Evolutionary conservation across 2,797 vertebrate genomes (phyloP).

Genomic region (Lateolabrax maculatus): DNA sequence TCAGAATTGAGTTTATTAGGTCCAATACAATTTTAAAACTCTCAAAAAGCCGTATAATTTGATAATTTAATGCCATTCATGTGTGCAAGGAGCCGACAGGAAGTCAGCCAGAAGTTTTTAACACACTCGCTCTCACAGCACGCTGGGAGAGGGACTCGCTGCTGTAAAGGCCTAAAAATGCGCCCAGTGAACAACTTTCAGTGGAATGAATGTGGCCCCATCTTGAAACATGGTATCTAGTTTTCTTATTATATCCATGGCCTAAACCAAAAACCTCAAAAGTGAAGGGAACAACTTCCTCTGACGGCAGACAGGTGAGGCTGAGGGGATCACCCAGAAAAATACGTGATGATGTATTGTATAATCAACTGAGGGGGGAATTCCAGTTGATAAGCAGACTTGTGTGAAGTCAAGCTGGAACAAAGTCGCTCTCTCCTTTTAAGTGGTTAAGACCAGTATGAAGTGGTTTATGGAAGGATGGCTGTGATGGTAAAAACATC

Average conservation of each 20-base stretch:
- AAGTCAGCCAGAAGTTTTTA: background rate
- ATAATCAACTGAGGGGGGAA: background rate
- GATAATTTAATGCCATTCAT: background rate
- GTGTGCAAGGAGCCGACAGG: background rate
- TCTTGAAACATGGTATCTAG: background rate
- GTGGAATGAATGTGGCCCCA: background rate
- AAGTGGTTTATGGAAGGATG: slow-evolving; percentile 9
- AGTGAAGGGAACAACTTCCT: background rate
- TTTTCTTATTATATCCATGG: background rate
- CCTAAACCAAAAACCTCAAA: background rate
- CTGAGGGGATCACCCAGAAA: background rate
- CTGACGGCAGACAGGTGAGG: too few relatives aligned
- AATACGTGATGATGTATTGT: background rate
- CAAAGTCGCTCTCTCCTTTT: slow-evolving; percentile 21
- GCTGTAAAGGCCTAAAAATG: too few relatives aligned
- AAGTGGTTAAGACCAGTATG: background rate
- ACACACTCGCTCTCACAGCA: too few relatives aligned
- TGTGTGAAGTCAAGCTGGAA: slow-evolving; percentile 12
- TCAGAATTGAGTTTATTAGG: background rate
- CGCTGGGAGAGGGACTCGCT: too few relatives aligned
- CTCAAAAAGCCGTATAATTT: background rate
- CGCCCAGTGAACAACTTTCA: background rate
- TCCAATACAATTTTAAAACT: background rate
- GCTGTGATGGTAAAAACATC: slow-evolving; percentile 22
- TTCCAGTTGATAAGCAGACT: slow-evolving; percentile 2